These are phyloP conservation scores for Strix aluco DNA, from an alignment of 2,113 vertebrate species.

Conservation along the genomic window DNA sequence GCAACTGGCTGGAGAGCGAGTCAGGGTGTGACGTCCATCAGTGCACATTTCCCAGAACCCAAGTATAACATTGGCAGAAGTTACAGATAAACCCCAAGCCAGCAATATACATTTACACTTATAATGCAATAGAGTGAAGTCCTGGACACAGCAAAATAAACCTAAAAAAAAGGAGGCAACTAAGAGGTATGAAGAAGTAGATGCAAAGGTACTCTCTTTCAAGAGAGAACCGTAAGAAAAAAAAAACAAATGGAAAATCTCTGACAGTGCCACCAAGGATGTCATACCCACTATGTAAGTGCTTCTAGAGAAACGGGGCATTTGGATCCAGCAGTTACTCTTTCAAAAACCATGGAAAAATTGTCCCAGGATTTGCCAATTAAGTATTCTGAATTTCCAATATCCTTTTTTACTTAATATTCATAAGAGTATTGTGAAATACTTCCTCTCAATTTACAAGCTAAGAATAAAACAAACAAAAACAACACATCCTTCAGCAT, in stretches of 20 bases:
- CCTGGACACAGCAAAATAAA: neutral
- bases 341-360: neutral
- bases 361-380: neutral
- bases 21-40: accelerated
- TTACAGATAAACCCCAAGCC: neutral
- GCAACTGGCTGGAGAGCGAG: neutral
- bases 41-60: neutral
- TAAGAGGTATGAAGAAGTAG: neutral
- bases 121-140: neutral
- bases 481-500: neutral
- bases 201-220: neutral
- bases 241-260: neutral
- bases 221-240: neutral
- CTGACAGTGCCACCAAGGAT: neutral
- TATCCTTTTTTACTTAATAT: neutral
- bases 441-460: neutral
- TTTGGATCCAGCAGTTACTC: neutral
- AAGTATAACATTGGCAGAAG: neutral
- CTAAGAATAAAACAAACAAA: neutral
- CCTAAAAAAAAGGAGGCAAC: neutral
- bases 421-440: neutral
- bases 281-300: neutral
- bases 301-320: neutral
- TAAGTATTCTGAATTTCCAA: neutral
- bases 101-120: neutral